A percentile compares a stretch with the other conserved stretches of the same genome.
Evolutionary conservation across 2,888 invertebrate species (phyloP).

Genomic region (Mesorhabditis belari): DNA sequence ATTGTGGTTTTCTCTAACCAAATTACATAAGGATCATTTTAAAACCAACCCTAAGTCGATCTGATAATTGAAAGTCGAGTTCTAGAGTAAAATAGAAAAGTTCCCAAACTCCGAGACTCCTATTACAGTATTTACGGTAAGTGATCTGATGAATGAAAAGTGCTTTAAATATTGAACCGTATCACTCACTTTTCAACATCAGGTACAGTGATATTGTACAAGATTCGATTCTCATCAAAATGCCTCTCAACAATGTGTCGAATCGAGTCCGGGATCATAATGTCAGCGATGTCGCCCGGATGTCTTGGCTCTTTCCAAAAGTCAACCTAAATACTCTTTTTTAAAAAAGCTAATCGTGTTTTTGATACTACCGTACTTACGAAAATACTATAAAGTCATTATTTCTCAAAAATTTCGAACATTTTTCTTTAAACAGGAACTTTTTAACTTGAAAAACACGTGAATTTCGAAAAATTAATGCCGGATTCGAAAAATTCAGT

Average conservation of each 20-base stretch:
- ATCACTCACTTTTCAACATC: conserved; percentile 41
- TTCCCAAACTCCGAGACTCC: too few species aligned
- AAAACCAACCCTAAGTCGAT: too few species aligned
- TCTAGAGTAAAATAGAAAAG: too few species aligned
- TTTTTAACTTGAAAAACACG: not conserved
- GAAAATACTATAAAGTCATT: not conserved
- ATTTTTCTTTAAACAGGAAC: not conserved
- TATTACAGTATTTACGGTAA: too few species aligned
- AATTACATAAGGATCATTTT: too few species aligned
- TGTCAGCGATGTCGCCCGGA: conserved; percentile 87
- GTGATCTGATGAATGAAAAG: not conserved
- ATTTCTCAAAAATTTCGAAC: not conserved
- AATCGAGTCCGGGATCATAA: conserved; percentile 56
- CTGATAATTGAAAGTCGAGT: too few species aligned
- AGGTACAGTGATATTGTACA: conserved; percentile 30
- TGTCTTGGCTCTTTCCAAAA: conserved; percentile 59
- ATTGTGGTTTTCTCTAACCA: too few species aligned
- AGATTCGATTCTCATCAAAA: conserved; percentile 16
- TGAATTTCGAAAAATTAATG: not conserved
- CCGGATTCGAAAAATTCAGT: not conserved
- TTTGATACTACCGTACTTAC: not conserved
- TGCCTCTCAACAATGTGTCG: conserved; percentile 11
- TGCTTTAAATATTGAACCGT: conserved; percentile 1
- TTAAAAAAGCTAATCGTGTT: not conserved
- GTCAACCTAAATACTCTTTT: not conserved